Conservation (phyloP, 1,140 invertebrate species). For the Danaus plexippus region DNA sequence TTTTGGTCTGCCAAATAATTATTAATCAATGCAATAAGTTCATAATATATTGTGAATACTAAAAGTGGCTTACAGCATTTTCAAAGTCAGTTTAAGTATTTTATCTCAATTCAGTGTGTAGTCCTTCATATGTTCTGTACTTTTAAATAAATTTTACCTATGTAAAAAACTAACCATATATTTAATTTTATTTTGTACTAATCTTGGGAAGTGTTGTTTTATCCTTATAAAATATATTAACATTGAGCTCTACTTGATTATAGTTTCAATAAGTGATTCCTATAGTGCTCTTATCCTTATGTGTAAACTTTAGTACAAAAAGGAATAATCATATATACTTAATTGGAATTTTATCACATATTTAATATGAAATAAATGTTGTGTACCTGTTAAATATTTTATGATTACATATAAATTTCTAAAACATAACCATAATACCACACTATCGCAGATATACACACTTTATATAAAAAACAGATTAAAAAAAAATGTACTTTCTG, state of each 20-base stretch:
- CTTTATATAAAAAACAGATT: no score
- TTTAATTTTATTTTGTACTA: slow-evolving; percentile 74
- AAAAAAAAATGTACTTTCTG: no score
- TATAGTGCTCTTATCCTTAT: slow-evolving; percentile 6
- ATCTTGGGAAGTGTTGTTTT: slow-evolving; percentile 73
- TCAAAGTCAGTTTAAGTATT: slow-evolving; percentile 69
- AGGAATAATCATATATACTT: no score
- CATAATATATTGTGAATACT: slow-evolving; percentile 61
- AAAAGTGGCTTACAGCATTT: slow-evolving; percentile 68
- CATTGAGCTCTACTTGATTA: slow-evolving; percentile 70
- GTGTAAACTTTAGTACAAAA: no score
- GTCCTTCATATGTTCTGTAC: slow-evolving; percentile 71
- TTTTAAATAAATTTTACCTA: slow-evolving; percentile 72
- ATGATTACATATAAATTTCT: no score
- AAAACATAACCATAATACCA: no score
- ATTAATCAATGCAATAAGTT: slow-evolving; percentile 67
- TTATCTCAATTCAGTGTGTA: slow-evolving; percentile 72
- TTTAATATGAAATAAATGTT: no score
- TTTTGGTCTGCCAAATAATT: slow-evolving; percentile 70
- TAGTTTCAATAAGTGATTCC: slow-evolving; percentile 63
- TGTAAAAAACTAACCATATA: slow-evolving; percentile 73
- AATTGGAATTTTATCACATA: no score
- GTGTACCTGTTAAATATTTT: no score
- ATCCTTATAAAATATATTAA: slow-evolving; percentile 74
- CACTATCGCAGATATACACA: no score